Evolutionary conservation across 2,797 vertebrate species (phyloP), one percentile per base, ranked within the genome.

Genomic region (Echeneis naucrates): DNA sequence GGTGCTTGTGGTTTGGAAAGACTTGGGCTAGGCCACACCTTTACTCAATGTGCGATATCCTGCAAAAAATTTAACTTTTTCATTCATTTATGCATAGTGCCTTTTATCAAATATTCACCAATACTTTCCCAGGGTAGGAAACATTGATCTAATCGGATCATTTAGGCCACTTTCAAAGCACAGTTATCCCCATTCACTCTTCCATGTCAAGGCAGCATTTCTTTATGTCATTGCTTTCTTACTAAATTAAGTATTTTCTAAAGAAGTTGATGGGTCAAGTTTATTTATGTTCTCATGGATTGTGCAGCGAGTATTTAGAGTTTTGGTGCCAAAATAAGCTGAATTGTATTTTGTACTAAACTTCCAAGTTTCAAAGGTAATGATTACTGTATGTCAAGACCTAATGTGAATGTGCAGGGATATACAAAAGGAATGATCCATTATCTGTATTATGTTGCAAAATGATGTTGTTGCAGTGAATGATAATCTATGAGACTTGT

Each of bases 11-110:
- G 32, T 69, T 61, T 27, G 60, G 64, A 72, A 78, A 42, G 68
- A 65, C 37, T 64, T 38, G 40, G 27, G 72, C 68, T 47, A 21
- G 78, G 72, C 57, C 8, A 75, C 80, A 82, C 82, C 72, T 82
- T 66, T 21, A 69, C 68, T 54, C 61, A 61, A 64, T 84, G 81
- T 86, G 85, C 67, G 88, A 87, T 73, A 83, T 83, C 78, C 83
- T 78, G 44, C 14, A 57, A 75, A 55, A 63, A 61, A 69, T 30
- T 32, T 74, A 71, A 61, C 74, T 23, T 26, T 50, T 50, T 63
- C 81, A 82, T 78, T 83, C 62, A 42, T 47, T 77, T 54, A 7
- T 77, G 78, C 65, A 86, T 35, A 75, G 69, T 48, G 68, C 44
- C 44, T 42, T 62, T 57, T 61, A 83, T 80, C 69, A 78, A 63